Conservation (phyloP, 1,140 invertebrate species). For the Mercenaria mercenaria region DNA sequence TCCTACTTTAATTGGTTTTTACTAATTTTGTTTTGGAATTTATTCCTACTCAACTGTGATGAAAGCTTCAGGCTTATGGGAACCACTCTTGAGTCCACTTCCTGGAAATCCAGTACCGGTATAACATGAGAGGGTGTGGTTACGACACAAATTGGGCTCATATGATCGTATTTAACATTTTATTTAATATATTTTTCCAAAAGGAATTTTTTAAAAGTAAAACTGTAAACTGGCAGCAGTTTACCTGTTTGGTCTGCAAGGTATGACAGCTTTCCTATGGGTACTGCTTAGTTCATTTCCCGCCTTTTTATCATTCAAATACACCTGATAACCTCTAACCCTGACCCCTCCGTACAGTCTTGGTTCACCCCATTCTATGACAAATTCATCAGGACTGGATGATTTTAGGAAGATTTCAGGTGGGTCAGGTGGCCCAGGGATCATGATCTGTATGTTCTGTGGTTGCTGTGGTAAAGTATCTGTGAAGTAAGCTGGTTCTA, state of each 20-base stretch:
- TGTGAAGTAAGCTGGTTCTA: conserved; percentile 82
- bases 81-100: too few relatives aligned
- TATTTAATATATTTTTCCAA: too few relatives aligned
- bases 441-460: conserved; percentile 83
- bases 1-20: too few relatives aligned
- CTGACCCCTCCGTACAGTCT: conserved; percentile 82
- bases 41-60: too few relatives aligned
- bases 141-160: too few relatives aligned
- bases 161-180: too few relatives aligned
- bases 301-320: conserved; percentile 85
- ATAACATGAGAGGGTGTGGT: too few relatives aligned
- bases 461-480: conserved; percentile 76
- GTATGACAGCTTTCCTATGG: conserved; percentile 85
- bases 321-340: conserved; percentile 85
- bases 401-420: conserved; percentile 84
- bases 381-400: conserved; percentile 82
- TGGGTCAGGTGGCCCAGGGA: conserved; percentile 84
- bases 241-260: conserved; percentile 84
- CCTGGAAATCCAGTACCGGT: too few relatives aligned
- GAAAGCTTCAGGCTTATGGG: too few relatives aligned
- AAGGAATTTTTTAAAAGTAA: too few relatives aligned
- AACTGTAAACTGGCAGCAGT: not conserved
- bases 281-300: conserved; percentile 82
- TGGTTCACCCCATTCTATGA: conserved; percentile 85
- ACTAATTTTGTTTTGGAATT: too few relatives aligned